Evolutionary conservation across 2,113 vertebrate genomes (phyloP), one percentile per base, ranked within the genome.

Genomic region (Reinhardtius hippoglossoides): DNA sequence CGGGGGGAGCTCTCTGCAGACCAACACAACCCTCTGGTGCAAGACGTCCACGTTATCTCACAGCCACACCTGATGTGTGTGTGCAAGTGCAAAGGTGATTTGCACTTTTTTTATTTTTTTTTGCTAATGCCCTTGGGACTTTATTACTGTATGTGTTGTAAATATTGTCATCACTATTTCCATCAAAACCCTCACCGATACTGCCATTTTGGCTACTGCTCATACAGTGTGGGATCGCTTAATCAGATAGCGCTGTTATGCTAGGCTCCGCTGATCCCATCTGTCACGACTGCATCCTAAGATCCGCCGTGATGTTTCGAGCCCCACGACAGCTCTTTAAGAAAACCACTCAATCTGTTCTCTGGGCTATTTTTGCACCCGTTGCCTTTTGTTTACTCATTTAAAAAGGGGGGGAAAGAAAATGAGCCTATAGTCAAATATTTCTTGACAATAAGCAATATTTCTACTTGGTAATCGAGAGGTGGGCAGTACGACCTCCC

Each of bases 311-410:
- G 86, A 81, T 85, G 82, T 76, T 80, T 73, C 5, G 10, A 83
- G 76, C 80, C 85, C 77, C 81, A 84, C 24, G 73, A 87, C 74
- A 70, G 84, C 72, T 90, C 83, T 86, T 88, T 86, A 89, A 89
- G 87, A 84, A 89, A 89, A 83, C 55, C 78, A 50, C 72, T 87
- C 87, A 87, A 89, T 90, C 91, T 88, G 92, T 81, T 91, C 77
- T 80, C 42, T n/a, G 42, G 52, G 82, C 83, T 89, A 87, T 89
- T 62, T 87, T 81, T 71, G 72, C 56, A 77, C 83, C 58, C 71
- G 82, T 72, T 46, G 58, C 60, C 67, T 72, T 80, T 80, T 65
- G 6, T 48, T 60, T 6, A 14, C 27, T 18, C 26, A 8, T 2
- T 14, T 7, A 46, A 14, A 40, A 35, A 16, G 3, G 56, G 54